Conservation (phyloP, 92 coral and sea anemone species). For the Galaxea fascicularis region DNA sequence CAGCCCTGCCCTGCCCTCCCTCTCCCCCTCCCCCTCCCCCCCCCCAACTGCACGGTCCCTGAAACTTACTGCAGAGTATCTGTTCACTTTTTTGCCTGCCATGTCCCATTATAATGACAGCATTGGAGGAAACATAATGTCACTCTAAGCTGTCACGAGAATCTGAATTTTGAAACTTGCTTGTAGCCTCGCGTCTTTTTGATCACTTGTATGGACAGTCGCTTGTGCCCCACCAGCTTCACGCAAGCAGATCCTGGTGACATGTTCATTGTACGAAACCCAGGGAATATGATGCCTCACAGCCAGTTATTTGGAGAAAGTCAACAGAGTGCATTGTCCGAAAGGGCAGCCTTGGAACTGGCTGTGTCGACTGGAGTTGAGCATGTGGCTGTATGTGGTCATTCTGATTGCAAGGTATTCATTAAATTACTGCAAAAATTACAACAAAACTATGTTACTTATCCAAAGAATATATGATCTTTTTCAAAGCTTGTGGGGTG, state of each 20-base stretch:
- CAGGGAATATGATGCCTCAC: constrained; percentile 85
- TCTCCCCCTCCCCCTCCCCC: too few relatives aligned
- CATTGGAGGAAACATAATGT: background rate
- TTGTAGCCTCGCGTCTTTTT: constrained; percentile 72
- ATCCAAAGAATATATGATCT: too few relatives aligned
- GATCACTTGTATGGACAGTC: constrained; percentile 86
- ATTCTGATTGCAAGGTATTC: constrained; percentile 88
- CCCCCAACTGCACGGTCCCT: too few relatives aligned
- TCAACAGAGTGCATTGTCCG: constrained; percentile 51
- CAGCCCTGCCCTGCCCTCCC: too few relatives aligned
- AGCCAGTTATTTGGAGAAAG: constrained; percentile 77
- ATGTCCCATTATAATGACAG: background rate
- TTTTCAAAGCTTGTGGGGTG: too few relatives aligned
- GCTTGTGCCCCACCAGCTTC: constrained; percentile 70
- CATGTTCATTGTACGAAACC: constrained; percentile 85
- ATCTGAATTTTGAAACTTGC: background rate
- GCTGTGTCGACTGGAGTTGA: constrained; percentile 71
- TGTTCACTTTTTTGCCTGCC: background rate
- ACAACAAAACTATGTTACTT: too few relatives aligned
- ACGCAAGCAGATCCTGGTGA: constrained; percentile 79
- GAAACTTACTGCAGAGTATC: too few relatives aligned
- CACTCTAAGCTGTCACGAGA: background rate
- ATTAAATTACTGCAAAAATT: too few relatives aligned
- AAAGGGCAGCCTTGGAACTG: constrained; percentile 79
- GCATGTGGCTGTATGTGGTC: constrained; percentile 88